These are phyloP conservation scores for Palloptera scutellata DNA, from an alignment of 2,888 invertebrate genomes.

Conservation along the genomic window DNA sequence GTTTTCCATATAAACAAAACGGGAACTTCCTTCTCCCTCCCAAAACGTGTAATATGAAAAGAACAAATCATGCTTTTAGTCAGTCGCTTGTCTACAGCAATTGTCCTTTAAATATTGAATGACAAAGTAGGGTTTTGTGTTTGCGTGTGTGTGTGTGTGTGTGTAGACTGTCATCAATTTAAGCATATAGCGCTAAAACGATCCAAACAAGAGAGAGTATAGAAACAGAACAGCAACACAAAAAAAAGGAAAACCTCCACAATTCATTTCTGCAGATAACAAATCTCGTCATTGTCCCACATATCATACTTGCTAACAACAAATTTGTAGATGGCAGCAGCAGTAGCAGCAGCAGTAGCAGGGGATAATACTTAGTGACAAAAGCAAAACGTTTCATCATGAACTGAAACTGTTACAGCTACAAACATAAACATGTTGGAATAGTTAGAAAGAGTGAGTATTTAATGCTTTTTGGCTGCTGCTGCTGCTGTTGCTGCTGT, in stretches of 20 bases:
- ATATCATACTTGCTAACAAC: constrained; percentile 12
- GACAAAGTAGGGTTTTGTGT: not conserved
- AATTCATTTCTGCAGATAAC: constrained; percentile 28
- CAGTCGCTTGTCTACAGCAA: constrained; percentile 2
- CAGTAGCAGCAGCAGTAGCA: not conserved
- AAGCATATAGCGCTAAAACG: no score
- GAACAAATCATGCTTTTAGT: not conserved
- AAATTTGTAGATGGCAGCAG: not conserved
- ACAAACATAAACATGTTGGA: not conserved
- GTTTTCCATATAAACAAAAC: no score
- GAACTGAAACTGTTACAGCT: not conserved
- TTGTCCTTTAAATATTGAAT: not conserved
- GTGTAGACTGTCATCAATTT: no score
- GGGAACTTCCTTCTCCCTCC: no score
- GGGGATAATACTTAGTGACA: not conserved
- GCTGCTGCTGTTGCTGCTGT: not conserved
- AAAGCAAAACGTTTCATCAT: not conserved
- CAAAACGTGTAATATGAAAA: no score
- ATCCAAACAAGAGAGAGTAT: no score
- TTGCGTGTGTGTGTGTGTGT: not conserved
- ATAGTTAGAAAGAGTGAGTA: not conserved
- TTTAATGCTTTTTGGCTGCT: not conserved
- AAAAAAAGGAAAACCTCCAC: not conserved
- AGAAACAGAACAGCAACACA: no score
- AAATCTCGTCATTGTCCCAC: constrained; percentile 25